Conservation (phyloP, 2,797 vertebrate species). For the Lutjanus argentimaculatus region DNA sequence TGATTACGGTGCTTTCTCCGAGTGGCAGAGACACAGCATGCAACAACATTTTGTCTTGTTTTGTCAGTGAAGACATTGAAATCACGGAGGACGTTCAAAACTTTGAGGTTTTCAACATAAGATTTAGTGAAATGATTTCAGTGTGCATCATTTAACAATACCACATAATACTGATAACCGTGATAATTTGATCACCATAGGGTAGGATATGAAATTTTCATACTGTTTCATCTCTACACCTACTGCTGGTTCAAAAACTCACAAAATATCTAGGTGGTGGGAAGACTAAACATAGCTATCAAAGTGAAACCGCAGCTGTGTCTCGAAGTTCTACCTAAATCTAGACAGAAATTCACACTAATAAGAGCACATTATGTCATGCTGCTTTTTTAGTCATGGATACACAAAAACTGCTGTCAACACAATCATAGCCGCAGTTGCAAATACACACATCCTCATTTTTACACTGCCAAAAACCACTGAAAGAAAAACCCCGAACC, state of each 20-base stretch:
- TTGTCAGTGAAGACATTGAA: too few species aligned
- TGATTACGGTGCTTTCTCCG: too few species aligned
- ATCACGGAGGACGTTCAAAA: too few species aligned
- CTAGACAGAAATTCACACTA: slow-evolving; percentile 9
- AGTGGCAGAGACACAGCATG: too few species aligned
- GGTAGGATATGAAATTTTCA: too few species aligned
- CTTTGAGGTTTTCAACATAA: too few species aligned
- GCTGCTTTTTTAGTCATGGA: slow-evolving; percentile 13
- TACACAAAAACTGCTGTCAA: slow-evolving; percentile 10
- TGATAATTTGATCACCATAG: too few species aligned
- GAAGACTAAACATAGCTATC: not conserved
- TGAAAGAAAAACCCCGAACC: slow-evolving; percentile 45
- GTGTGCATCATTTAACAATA: too few species aligned
- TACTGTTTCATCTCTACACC: not conserved
- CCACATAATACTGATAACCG: too few species aligned
- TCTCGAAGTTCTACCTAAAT: slow-evolving; percentile 15
- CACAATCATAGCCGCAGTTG: slow-evolving; percentile 7
- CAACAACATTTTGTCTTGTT: too few species aligned
- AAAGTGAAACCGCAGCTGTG: not conserved
- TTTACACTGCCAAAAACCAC: slow-evolving; percentile 50
- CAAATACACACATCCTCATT: slow-evolving; percentile 67
- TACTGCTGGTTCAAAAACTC: slow-evolving; percentile 18
- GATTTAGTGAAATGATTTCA: too few species aligned
- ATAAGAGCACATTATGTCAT: not conserved
- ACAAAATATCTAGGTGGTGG: not conserved